phyloP scores from a whole-genome alignment of 1,140 invertebrate species.

The Centruroides sculpturatus region DNA sequence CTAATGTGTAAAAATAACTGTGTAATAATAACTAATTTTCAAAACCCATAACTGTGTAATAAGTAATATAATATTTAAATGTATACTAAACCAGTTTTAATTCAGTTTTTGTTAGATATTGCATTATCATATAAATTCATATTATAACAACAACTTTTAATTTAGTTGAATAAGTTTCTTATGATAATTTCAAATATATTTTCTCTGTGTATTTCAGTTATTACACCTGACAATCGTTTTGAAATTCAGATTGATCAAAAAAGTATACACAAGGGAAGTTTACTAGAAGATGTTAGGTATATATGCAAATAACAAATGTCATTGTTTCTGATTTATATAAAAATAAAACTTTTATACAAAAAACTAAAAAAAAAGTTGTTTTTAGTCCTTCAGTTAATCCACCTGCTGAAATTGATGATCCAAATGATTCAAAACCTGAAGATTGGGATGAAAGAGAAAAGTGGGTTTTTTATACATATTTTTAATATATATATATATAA shows the following conservation, averaged over 20 bases:
- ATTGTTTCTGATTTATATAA: no score
- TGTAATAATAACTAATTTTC: no score
- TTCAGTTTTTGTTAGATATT: no score
- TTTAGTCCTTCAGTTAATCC: slow-evolving; percentile 78
- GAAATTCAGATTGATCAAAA: slow-evolving; percentile 47
- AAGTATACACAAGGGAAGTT: slow-evolving; percentile 64
- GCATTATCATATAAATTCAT: no score
- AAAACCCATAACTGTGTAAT: no score
- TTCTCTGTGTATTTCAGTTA: slow-evolving; percentile 29
- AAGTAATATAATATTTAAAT: no score
- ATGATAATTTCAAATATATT: no score
- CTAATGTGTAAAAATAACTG: no score
- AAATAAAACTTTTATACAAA: background rate
- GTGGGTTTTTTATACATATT: slow-evolving; percentile 14
- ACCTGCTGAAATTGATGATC: slow-evolving; percentile 88
- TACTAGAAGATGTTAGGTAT: slow-evolving; percentile 68
- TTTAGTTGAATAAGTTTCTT: no score
- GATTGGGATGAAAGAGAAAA: slow-evolving; percentile 97
- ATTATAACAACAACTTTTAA: no score
- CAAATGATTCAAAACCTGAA: slow-evolving; percentile 69
- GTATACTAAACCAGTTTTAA: no score
- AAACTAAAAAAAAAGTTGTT: background rate
- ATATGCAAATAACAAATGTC: no score
- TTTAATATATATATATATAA: background rate
- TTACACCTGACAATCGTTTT: slow-evolving; percentile 73